Evolutionary conservation across 1,140 invertebrate species (phyloP), one percentile per base, ranked within the genome.

Genomic region (Camponotus vicinus): DNA sequence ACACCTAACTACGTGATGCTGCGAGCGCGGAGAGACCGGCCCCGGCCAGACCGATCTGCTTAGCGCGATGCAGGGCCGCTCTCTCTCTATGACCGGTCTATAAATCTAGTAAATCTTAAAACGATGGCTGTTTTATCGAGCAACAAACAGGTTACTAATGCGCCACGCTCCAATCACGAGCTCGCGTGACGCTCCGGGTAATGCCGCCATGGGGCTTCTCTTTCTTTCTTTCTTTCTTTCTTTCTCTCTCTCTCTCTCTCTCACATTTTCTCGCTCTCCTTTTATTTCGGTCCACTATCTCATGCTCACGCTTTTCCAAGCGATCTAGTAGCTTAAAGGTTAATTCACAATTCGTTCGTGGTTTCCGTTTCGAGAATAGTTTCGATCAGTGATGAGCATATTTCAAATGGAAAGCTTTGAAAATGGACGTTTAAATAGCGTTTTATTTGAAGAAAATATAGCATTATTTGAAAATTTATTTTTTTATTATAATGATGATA

Each of bases 121-220:
- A 88, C 91, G 92, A 93, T 92, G 90, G 87, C 86, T 86, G 90
- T 92, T 93, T 94, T 93, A 93, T 93, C 93, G 91, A 82, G 77
- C 83, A 91, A 90, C 92, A 92, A 94, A 93, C 93, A 93, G 92
- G 92, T 93, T 94, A 90, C 91, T 93, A 92, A 94, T 93, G 91
- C 90, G 79, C 83, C 86, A 82, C 59, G 85, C 88, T 90, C 91
- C 92, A 90, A 93, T 93, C 90, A 49, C 57, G 70, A 18, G 75
- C 85, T 93, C 82, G 93, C 90, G 93, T 91, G 92, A 93, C 91
- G 90, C 90, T 92, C 87, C 88, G 63, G 83, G 85, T 92, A 90
- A 90, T 83, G 84, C 66, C 61, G 70, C 86, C 76, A 40, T 63
- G 83, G 49, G 49, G 61, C 86, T 27, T 67, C 64, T n/a, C 42